Evolutionary conservation across 1,140 invertebrate genomes (phyloP).

Genomic region (Bombus balteatus): DNA sequence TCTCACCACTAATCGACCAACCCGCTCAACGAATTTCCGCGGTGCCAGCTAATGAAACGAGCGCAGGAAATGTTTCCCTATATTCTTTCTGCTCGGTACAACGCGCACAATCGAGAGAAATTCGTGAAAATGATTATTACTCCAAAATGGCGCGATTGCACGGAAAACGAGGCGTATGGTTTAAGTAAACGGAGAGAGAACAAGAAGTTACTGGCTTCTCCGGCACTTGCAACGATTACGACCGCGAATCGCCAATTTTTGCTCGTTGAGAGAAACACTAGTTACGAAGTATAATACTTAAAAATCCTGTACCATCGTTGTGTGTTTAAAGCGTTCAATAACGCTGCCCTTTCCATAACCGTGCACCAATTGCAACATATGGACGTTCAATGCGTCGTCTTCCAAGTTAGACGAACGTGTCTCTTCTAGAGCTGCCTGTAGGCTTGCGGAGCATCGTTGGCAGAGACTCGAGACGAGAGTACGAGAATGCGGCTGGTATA

Average conservation of each 20-base stretch:
- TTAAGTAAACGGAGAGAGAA: constrained; percentile 8
- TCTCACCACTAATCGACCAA: too few species aligned
- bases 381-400: constrained; percentile 26
- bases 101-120: constrained; percentile 5
- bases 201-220: constrained; percentile 28
- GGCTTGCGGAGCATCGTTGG: neutral
- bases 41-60: neutral
- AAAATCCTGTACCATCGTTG: constrained; percentile 20
- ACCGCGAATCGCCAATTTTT: constrained; percentile 50
- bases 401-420: neutral
- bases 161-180: neutral
- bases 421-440: too few species aligned
- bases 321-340: neutral
- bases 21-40: neutral
- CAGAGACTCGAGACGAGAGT: constrained; percentile 37
- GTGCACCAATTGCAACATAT: constrained; percentile 27
- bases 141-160: neutral
- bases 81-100: neutral
- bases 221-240: constrained; percentile 27
- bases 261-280: constrained; percentile 37
- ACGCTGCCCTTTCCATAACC: too few species aligned
- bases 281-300: constrained; percentile 56
- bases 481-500: neutral
- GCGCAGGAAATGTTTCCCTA: neutral
- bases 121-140: constrained; percentile 41